Percentiles rank a stretch among this genome's conserved stretches.
Conservation (phyloP, 2,888 invertebrate species). For the Caenorhabditis virilis region DNA sequence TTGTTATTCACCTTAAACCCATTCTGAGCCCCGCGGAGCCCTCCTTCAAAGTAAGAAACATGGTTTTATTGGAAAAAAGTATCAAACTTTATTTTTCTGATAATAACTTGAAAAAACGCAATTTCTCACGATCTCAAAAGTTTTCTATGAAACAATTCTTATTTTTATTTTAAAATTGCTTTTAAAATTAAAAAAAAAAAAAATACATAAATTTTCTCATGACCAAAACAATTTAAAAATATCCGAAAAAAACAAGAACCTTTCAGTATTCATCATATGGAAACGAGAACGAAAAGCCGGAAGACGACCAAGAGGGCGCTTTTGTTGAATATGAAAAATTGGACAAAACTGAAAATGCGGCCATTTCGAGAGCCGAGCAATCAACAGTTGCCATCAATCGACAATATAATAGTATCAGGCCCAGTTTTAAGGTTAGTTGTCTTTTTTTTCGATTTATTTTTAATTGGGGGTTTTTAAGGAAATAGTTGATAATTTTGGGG, state of each 20-base stretch:
- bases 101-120: background rate
- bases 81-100: no score
- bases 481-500: no score
- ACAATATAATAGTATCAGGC: conserved; percentile 18
- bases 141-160: background rate
- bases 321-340: conserved; percentile 57
- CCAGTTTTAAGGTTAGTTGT: background rate
- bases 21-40: no score
- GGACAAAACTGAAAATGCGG: conserved; percentile 38
- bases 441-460: background rate
- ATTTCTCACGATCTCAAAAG: background rate
- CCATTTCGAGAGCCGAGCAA: conserved; percentile 19
- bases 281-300: conserved; percentile 37
- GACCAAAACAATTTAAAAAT: background rate
- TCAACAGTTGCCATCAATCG: conserved; percentile 31
- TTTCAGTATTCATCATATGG: conserved; percentile 51
- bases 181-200: conserved; percentile 9
- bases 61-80: no score
- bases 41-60: no score
- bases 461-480: no score
- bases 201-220: conserved; percentile 3
- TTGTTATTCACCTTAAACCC: no score
- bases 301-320: conserved; percentile 52
- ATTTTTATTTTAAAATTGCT: background rate
- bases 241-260: background rate